Evolutionary conservation across 2,113 vertebrate genomes (phyloP).

Genomic region (Tragulus kanchil): DNA sequence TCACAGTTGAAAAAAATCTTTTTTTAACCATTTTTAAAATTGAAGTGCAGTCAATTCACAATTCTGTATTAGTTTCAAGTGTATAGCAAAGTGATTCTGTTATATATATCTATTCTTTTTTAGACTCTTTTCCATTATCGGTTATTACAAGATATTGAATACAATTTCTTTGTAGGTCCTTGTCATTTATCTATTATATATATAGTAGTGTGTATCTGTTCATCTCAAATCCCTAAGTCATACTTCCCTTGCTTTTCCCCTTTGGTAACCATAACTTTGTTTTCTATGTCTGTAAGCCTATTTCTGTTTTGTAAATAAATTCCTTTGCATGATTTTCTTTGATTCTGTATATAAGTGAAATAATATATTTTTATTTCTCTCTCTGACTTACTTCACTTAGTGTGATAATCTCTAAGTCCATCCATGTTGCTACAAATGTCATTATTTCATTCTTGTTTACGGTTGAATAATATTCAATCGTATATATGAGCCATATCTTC

Average conservation of each 20-base stretch:
- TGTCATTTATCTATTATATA: not conserved
- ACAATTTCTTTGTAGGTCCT: not conserved
- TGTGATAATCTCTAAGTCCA: not conserved
- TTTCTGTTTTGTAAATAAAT: not conserved
- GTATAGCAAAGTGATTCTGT: not conserved
- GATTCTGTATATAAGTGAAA: not conserved
- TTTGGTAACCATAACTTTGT: not conserved
- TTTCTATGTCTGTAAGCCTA: not conserved
- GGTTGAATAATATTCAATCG: not conserved
- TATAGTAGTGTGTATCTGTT: not conserved
- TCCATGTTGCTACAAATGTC: not conserved
- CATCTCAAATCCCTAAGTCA: not conserved
- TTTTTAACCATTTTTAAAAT: not conserved
- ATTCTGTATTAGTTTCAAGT: not conserved
- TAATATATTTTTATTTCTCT: not conserved
- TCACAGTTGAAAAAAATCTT: not conserved
- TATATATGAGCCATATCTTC: not conserved
- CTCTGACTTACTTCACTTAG: not conserved
- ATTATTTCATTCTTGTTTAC: not conserved
- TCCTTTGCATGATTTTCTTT: not conserved
- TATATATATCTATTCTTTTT: not conserved
- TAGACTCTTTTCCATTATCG: not conserved
- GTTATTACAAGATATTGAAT: not conserved
- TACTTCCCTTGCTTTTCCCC: not conserved
- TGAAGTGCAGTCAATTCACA: not conserved